Evolutionary conservation across 2,888 invertebrate genomes (phyloP).

Genomic region (Chymomyza procnemis): DNA sequence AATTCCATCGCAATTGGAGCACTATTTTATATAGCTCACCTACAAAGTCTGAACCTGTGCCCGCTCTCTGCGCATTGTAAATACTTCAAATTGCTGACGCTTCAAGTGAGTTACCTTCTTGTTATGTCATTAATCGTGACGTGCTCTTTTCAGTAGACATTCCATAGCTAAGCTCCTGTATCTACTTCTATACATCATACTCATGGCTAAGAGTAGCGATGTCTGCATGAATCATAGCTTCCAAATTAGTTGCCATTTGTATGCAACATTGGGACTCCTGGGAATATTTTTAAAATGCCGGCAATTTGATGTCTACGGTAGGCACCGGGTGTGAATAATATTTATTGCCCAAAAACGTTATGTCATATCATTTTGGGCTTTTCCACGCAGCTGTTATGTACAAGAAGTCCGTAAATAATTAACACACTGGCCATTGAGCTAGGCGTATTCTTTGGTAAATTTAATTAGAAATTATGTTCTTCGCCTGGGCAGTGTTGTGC

Average conservation of each 20-base stretch:
- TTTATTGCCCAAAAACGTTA: neutral
- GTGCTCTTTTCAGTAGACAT: no score
- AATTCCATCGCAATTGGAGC: no score
- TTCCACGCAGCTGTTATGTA: neutral
- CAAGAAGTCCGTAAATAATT: neutral
- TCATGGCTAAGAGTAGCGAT: neutral
- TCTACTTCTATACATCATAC: neutral
- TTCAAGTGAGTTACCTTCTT: neutral
- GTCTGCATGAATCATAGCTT: neutral
- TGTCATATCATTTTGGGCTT: neutral
- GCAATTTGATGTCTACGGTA: neutral
- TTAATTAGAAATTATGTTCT: neutral
- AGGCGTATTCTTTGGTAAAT: neutral
- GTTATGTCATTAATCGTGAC: no score
- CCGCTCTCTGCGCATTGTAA: no score
- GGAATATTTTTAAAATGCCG: conserved; percentile 2
- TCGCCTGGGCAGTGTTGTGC: no score
- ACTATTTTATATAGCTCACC: no score
- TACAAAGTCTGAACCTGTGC: no score
- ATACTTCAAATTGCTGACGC: neutral
- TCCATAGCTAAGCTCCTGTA: neutral
- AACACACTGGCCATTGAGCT: neutral
- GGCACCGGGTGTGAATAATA: neutral
- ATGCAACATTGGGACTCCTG: neutral
- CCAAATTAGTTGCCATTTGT: neutral